Percentiles rank a stretch among this genome's conserved stretches.
Conservation (phyloP, 2,888 invertebrate species). For the Drosophila nigritarsus region DNA sequence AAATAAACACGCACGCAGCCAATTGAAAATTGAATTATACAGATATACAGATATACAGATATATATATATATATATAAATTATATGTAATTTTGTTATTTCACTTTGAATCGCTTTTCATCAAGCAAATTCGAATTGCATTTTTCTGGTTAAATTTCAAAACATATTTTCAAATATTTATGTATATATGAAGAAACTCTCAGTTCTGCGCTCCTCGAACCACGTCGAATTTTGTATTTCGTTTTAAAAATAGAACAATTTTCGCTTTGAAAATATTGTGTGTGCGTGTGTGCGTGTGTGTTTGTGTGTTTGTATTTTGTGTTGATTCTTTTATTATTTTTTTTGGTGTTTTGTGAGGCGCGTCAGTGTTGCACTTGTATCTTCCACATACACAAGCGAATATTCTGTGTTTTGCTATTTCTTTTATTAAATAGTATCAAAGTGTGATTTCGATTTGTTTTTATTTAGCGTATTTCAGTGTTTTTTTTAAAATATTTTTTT, state of each 20-base stretch:
- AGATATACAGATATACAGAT: too few relatives aligned
- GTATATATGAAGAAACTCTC: slow-evolving; percentile 22
- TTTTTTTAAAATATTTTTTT: slow-evolving; percentile 1
- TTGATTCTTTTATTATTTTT: slow-evolving; percentile 13
- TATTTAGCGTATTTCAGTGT: slow-evolving; percentile 5
- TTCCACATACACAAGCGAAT: slow-evolving; percentile 15
- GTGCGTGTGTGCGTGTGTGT: slow-evolving; percentile 16
- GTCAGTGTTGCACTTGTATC: slow-evolving; percentile 60
- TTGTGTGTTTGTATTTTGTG: slow-evolving; percentile 6
- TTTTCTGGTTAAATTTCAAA: slow-evolving; percentile 32
- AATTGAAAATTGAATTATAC: slow-evolving; percentile 23
- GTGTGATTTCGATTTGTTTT: slow-evolving; percentile 14
- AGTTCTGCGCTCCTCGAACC: slow-evolving; percentile 29
- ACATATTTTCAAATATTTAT: slow-evolving; percentile 43
- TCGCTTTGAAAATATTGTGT: slow-evolving; percentile 45
- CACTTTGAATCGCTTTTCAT: slow-evolving; percentile 28
- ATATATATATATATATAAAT: not conserved
- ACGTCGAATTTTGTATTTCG: slow-evolving; percentile 35
- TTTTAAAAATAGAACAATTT: slow-evolving; percentile 63
- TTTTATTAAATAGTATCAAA: slow-evolving; percentile 4
- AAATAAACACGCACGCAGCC: slow-evolving; percentile 35
- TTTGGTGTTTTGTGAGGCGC: slow-evolving; percentile 19
- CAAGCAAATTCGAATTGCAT: slow-evolving; percentile 36
- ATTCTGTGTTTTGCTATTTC: slow-evolving; percentile 1
- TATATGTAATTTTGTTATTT: slow-evolving; percentile 14